Evolutionary conservation across 2,113 vertebrate genomes (phyloP).

Genomic region (Anser cygnoides): DNA sequence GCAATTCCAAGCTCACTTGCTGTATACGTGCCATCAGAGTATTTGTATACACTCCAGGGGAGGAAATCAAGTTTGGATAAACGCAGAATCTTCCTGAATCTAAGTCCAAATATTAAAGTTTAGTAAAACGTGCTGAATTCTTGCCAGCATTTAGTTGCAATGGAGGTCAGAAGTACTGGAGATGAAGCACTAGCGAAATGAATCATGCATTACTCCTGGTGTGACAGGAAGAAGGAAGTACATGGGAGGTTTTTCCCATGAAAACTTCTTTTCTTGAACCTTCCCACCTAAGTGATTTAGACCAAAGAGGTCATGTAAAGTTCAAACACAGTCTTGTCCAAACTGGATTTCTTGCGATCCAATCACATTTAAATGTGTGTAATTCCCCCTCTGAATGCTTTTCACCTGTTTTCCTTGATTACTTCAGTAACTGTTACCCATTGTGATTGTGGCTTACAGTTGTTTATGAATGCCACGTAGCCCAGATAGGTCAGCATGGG

Average conservation of each 20-base stretch:
- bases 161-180: not conserved
- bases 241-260: not conserved
- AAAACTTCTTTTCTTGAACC: not conserved
- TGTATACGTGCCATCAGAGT: not conserved
- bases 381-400: not conserved
- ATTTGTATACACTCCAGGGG: not conserved
- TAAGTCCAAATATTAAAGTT: not conserved
- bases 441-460: not conserved
- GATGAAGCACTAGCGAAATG: not conserved
- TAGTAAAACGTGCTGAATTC: not conserved
- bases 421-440: not conserved
- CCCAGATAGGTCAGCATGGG: fast-evolving
- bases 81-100: not conserved
- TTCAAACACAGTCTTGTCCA: not conserved
- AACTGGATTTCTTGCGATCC: not conserved
- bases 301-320: not conserved
- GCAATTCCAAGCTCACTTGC: not conserved
- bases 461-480: not conserved
- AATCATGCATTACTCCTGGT: fast-evolving
- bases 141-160: not conserved
- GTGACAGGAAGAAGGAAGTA: not conserved
- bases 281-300: not conserved
- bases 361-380: not conserved
- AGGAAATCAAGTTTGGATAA: not conserved
- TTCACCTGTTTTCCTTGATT: not conserved